These are phyloP conservation scores for Coelinius sp. DNA, from an alignment of 2,888 invertebrate species.

Conservation along the genomic window DNA sequence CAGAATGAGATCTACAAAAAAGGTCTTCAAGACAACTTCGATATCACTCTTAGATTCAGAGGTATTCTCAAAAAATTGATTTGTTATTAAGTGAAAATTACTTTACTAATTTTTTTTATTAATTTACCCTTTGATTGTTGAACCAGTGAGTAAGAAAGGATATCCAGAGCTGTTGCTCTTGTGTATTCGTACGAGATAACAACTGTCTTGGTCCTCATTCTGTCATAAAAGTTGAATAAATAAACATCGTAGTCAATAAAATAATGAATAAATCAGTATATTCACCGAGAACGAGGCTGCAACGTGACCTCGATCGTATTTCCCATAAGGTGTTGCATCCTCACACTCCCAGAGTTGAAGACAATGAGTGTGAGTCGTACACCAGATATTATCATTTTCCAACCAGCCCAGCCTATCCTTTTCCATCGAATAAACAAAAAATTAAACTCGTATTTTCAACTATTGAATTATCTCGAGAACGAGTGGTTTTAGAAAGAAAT, in stretches of 20 bases:
- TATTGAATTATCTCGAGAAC: neutral
- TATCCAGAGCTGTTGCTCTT: constrained; percentile 69
- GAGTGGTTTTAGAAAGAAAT: too few relatives aligned
- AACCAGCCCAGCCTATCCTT: constrained; percentile 71
- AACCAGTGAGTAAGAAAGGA: constrained; percentile 78
- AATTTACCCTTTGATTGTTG: constrained; percentile 74
- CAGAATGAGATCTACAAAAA: too few relatives aligned
- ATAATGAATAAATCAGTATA: too few relatives aligned
- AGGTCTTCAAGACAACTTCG: too few relatives aligned
- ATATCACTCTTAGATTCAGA: too few relatives aligned
- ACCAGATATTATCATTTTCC: constrained; percentile 72
- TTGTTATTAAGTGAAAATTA: neutral
- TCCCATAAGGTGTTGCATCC: constrained; percentile 75
- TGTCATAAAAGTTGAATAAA: constrained; percentile 56
- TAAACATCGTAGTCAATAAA: too few relatives aligned
- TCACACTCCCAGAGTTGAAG: constrained; percentile 79
- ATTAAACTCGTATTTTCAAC: neutral
- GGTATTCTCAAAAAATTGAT: too few relatives aligned
- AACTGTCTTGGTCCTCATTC: constrained; percentile 76
- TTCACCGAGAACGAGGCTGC: constrained; percentile 74
- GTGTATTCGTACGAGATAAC: constrained; percentile 78
- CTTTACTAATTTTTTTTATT: too few relatives aligned
- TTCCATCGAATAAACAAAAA: neutral
- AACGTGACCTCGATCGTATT: constrained; percentile 75
- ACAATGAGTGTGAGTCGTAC: constrained; percentile 81